Evolutionary conservation across 2,797 vertebrate species (phyloP), one percentile per base, ranked within the genome.

Genomic region (Brachymystax lenok): DNA sequence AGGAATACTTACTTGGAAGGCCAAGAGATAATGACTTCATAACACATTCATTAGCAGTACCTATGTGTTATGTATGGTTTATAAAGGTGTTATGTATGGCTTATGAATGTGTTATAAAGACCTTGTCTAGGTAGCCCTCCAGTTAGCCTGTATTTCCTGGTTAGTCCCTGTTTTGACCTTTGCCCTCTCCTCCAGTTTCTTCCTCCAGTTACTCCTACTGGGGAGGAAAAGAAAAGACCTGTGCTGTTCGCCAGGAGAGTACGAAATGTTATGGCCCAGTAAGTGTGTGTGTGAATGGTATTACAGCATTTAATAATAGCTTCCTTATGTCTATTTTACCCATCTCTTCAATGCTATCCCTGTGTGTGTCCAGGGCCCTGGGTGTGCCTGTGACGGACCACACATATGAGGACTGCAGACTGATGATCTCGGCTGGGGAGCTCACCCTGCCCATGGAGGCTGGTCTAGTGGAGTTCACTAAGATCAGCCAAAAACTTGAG

Each of bases 341-440:
- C 50, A 7, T 69, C 10, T 8, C 68, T 66, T 30, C 33, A n/a
- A 24, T 12, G 4, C 61, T 64, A 21, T 77, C 27, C 19, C 5
- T 66, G 35, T 66, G 33, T 51, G 73, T 75, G 74, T 75, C 27
- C 85, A 99, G 98, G 56, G 92, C 95, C 76, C 90, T 99, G 88
- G 92, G 90, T 0, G 86, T 98, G 35, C 96, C 97, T 0, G 78
- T 97, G 63, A 99, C 98, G 2, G 98, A 99, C 84, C 98, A 99
- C 84, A 99, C 98, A 0, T 99, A 97, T 16, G 98, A 99, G 89
- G 98, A 99, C 30, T 99, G 98, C 79, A 94, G 97, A 28, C 84
- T 99, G 81, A 99, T 99, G 98, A 97, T 99, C 90, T 96, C 97
- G 16, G 98, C 98, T 0, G 97, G 98, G 19, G 96, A 99, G 84